Evolutionary conservation across 2,888 invertebrate genomes (phyloP).

Genomic region (Limnephilus rhombicus): DNA sequence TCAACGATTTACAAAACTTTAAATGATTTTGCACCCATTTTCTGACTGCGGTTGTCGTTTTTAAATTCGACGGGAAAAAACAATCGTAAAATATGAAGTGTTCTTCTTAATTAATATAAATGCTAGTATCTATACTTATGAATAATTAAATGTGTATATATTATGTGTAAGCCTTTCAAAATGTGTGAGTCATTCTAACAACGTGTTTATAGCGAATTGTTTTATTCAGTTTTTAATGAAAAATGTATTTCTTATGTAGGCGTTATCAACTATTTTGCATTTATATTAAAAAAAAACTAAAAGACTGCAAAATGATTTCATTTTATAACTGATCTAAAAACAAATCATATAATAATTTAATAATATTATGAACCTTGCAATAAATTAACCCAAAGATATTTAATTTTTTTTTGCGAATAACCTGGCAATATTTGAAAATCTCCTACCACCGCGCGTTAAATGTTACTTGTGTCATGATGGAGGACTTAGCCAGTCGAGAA

Average conservation of each 20-base stretch:
- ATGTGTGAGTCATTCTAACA: neutral
- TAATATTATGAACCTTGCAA: neutral
- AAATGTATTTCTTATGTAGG: neutral
- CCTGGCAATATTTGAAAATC: too few species aligned
- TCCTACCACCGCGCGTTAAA: too few species aligned
- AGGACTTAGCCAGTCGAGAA: too few species aligned
- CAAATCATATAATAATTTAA: neutral
- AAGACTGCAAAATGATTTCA: neutral
- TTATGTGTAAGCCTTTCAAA: neutral
- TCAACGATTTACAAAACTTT: neutral
- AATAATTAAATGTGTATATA: neutral
- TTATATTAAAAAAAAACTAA: neutral
- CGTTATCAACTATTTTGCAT: neutral
- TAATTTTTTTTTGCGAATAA: too few species aligned
- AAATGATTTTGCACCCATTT: neutral
- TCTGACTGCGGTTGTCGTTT: neutral
- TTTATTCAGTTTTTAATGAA: neutral
- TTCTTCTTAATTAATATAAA: neutral
- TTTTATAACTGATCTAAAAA: neutral
- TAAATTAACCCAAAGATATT: neutral
- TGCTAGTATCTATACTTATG: neutral
- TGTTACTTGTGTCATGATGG: too few species aligned
- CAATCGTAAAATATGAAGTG: constrained; percentile 1
- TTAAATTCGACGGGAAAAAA: neutral
- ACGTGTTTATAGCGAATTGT: neutral